A percentile compares a stretch with the other conserved stretches of the same genome.
Conservation (phyloP, 1,140 invertebrate species). For the Diabrotica virgifera region DNA sequence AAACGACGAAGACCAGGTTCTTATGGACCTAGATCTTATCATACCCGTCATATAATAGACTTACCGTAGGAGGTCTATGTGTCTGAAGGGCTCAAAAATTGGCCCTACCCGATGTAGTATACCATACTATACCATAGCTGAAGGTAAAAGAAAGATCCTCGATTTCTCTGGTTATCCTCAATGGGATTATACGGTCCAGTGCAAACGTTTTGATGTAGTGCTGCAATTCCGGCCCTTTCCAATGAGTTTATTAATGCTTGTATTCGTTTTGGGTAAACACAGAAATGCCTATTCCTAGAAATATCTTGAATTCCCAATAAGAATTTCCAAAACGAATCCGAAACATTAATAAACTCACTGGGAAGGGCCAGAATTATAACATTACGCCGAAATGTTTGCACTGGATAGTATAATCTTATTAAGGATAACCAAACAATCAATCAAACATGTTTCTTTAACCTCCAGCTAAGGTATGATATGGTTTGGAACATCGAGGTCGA, state of each 20-base stretch:
- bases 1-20: too few species aligned
- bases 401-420: constrained; percentile 4
- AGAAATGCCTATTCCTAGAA: too few species aligned
- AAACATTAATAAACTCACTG: neutral
- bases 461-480: too few species aligned
- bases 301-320: neutral
- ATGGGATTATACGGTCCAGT: constrained; percentile 7
- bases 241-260: neutral
- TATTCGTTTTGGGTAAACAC: neutral
- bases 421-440: constrained; percentile 3
- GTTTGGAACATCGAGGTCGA: too few species aligned
- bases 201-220: neutral
- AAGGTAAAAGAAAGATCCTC: neutral
- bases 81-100: too few species aligned
- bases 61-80: too few species aligned
- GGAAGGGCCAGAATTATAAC: neutral
- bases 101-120: too few species aligned
- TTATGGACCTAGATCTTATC: too few species aligned
- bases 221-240: neutral
- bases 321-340: neutral
- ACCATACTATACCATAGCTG: too few species aligned
- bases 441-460: neutral
- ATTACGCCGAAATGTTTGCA: neutral
- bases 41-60: too few species aligned
- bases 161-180: constrained; percentile 4